Conservation (phyloP, 1,140 invertebrate genomes). For the Neodiprion pinetum region DNA sequence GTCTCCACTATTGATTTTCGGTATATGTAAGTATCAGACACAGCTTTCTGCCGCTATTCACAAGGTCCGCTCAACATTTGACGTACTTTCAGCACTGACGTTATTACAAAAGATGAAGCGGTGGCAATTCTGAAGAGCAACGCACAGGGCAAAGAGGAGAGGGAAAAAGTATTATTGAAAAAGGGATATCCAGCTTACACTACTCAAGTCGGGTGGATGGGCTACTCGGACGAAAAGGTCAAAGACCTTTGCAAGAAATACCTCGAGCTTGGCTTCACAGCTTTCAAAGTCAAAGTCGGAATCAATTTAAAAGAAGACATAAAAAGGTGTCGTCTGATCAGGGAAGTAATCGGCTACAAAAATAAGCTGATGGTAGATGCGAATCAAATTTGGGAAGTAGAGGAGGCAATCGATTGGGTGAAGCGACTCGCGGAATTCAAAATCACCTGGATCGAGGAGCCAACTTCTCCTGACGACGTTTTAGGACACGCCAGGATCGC, state of each 20-base stretch:
- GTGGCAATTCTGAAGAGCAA: slow-evolving; percentile 73
- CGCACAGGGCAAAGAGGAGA: slow-evolving; percentile 64
- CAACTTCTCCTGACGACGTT: slow-evolving; percentile 90
- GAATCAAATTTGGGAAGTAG: slow-evolving; percentile 90
- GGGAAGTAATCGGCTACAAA: slow-evolving; percentile 79
- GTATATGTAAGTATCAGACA: slow-evolving; percentile 68
- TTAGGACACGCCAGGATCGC: slow-evolving; percentile 82
- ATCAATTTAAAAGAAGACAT: slow-evolving; percentile 80
- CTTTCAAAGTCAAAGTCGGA: slow-evolving; percentile 93
- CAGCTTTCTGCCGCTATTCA: slow-evolving; percentile 9
- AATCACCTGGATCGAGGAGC: slow-evolving; percentile 91
- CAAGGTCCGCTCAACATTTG: slow-evolving; percentile 13
- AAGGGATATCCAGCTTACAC: slow-evolving; percentile 83
- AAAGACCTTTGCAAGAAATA: slow-evolving; percentile 75
- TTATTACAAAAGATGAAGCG: slow-evolving; percentile 83
- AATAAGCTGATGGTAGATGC: slow-evolving; percentile 87
- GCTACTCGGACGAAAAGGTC: slow-evolving; percentile 76
- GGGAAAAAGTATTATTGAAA: slow-evolving; percentile 65
- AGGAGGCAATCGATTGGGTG: slow-evolving; percentile 87
- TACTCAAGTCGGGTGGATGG: slow-evolving; percentile 83
- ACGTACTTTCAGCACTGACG: slow-evolving; percentile 72
- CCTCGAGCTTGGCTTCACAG: slow-evolving; percentile 76
- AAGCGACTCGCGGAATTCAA: slow-evolving; percentile 76
- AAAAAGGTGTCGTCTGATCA: slow-evolving; percentile 72
- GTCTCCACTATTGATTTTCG: slow-evolving; percentile 89